These are phyloP conservation scores for Macrobrachium nipponense DNA, from an alignment of 1,140 invertebrate species.

Conservation along the genomic window DNA sequence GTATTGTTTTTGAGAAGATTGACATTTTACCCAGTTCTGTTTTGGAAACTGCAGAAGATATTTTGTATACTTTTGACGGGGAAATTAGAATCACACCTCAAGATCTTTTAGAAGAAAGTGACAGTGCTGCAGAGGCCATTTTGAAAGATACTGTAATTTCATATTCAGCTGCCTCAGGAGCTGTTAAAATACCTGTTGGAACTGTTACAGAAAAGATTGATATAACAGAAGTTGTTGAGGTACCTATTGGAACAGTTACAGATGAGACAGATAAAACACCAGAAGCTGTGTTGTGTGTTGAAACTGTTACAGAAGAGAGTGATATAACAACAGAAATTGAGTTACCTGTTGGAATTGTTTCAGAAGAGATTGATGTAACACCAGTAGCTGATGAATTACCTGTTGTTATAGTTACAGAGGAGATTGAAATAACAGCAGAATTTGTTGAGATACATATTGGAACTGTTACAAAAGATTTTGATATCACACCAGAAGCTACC, in stretches of 20 bases:
- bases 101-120: too few species aligned
- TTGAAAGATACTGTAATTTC: too few species aligned
- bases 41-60: too few species aligned
- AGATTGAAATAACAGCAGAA: neutral
- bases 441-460: neutral
- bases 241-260: neutral
- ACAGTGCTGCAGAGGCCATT: too few species aligned
- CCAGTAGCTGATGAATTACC: neutral
- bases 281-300: neutral
- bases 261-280: neutral
- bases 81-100: too few species aligned
- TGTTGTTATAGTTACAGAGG: neutral
- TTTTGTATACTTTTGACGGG: too few species aligned
- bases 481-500: neutral
- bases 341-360: too few species aligned
- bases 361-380: too few species aligned
- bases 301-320: neutral
- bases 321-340: too few species aligned
- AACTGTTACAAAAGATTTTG: neutral
- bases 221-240: neutral
- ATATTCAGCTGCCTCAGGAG: neutral
- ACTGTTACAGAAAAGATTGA: neutral
- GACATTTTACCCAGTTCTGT: too few species aligned
- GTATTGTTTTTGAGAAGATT: too few species aligned
- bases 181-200: slow-evolving; percentile 1